Base-by-base conservation (phyloP, 2,797 vertebrate species). In the Sebastes vulpes region DNA sequence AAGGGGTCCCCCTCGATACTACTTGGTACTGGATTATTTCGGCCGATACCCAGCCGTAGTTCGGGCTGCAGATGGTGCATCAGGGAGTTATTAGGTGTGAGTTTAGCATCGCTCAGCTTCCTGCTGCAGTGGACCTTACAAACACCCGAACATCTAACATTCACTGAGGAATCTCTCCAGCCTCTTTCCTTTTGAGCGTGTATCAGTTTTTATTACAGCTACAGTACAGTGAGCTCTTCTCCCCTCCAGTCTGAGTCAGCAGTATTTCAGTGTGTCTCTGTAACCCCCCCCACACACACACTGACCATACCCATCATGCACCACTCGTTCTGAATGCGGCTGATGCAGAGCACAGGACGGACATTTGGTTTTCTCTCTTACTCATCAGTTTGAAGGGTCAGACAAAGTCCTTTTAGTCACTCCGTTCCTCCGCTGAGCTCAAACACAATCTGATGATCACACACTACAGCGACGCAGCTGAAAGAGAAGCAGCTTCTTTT, bases 301-400 rank as follows among this genome's bases (percentile, higher is more conserved):
- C 69, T 20, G 21, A 65, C 63, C 42, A 8, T 61, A 54, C n/a
- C 67, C 69, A 77, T 79, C 54, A 69, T 72, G 81, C 83, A 79
- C 68, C 61, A 78, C 83, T 85, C 57, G 68, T 66, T 67, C 61
- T 38, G 57, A 85, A 89, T 80, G 70, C 32, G 12, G 77, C 31
- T 67, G 77, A 85, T 50, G 75, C 77, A 57, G 57, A 82, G 85
- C 68, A 35, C 70, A 86, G 82, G 52, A 69, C 50, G 14, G 57
- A 71, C 73, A 11, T 76, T 83, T 20, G 72, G 3, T 58, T 89
- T 83, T 82, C 65, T 77, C 77, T 86, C 79, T 70, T 75, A 65
- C 86, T 85, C 90, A 86, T 82, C 77, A 79, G 58, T 90, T 89
- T 88, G 65, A 79, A 77, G 73, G 85, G 90, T 79, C 79, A 65